Percentiles rank a stretch among this genome's conserved stretches.
Conservation (phyloP, 2,113 vertebrate species). For the Chlorodrepanis virens region DNA sequence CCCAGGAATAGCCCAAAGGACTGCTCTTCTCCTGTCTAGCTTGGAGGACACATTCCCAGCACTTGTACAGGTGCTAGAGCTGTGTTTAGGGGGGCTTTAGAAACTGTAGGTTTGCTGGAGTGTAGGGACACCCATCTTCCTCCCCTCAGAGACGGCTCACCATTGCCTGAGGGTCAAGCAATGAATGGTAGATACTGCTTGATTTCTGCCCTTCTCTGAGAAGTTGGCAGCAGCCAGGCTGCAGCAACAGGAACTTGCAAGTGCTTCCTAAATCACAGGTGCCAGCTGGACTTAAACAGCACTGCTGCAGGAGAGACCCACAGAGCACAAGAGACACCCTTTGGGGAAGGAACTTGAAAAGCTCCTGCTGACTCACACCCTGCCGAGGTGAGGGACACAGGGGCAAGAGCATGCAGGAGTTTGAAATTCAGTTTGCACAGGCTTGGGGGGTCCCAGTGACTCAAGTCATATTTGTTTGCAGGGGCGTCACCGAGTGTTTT, state of each 20-base stretch:
- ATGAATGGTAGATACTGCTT: background rate
- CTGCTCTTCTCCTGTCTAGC: background rate
- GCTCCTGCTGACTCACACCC: background rate
- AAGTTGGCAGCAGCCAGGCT: background rate
- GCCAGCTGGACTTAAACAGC: background rate
- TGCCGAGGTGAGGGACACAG: background rate
- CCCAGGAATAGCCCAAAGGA: background rate
- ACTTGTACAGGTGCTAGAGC: background rate
- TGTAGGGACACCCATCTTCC: background rate
- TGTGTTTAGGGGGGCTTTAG: background rate
- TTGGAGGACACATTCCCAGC: background rate
- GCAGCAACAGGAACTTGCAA: background rate
- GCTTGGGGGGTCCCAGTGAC: background rate
- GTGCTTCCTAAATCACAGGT: background rate
- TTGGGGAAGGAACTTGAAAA: background rate
- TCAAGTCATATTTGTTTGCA: background rate
- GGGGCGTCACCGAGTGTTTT: background rate
- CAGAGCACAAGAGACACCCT: background rate
- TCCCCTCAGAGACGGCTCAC: background rate
- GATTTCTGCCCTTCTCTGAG: background rate
- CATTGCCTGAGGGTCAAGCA: background rate
- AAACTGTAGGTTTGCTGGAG: background rate
- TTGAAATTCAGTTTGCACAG: background rate
- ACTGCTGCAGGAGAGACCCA: background rate
- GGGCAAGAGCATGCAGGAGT: background rate